Evolutionary conservation across 2,888 invertebrate species (phyloP).

Genomic region (Patella pellucida): DNA sequence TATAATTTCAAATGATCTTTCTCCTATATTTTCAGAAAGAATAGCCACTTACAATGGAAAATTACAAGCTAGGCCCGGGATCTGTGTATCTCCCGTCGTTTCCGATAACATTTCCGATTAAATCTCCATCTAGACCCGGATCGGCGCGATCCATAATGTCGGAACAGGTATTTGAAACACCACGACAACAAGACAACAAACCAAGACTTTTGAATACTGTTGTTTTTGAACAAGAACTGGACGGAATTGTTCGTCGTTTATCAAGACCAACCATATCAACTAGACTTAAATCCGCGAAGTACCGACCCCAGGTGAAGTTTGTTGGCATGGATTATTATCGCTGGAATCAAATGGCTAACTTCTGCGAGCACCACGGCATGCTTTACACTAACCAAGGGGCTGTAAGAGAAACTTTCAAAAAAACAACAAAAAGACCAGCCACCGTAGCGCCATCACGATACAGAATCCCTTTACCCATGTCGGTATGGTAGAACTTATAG

Average conservation of each 20-base stretch:
- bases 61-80: not conserved
- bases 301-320: not conserved
- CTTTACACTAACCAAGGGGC: not conserved
- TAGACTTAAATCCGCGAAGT: not conserved
- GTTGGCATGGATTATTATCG: not conserved
- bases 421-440: not conserved
- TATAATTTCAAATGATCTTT: too few relatives aligned
- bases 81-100: not conserved
- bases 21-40: too few relatives aligned
- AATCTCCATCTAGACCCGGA: not conserved
- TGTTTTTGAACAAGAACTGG: conserved; percentile 5
- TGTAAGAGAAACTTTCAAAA: not conserved
- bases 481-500: not conserved
- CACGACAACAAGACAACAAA: not conserved
- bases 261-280: not conserved
- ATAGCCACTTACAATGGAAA: too few relatives aligned
- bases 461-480: not conserved
- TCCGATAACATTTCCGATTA: not conserved
- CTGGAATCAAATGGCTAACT: not conserved
- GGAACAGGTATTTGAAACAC: not conserved
- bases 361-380: not conserved
- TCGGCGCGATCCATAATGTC: not conserved
- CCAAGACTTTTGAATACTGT: not conserved
- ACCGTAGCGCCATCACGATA: not conserved
- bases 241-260: not conserved